Conservation (phyloP, 1,140 invertebrate species). For the Caenorhabditis remanei region DNA sequence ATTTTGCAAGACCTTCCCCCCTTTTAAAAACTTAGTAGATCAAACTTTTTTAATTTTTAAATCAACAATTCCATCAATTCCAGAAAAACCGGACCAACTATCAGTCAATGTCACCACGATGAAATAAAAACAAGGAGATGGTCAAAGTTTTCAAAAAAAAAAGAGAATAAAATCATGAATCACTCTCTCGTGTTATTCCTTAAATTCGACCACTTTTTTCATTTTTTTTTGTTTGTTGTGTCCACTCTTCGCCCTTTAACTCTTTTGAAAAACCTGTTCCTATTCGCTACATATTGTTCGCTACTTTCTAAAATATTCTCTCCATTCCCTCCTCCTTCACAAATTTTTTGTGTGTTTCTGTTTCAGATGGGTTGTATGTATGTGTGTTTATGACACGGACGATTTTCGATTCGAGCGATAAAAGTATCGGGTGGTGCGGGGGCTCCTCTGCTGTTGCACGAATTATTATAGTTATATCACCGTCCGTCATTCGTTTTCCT, state of each 20-base stretch:
- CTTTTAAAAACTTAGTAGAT: too few relatives aligned
- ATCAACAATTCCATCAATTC: not conserved
- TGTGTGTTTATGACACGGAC: slow-evolving; percentile 15
- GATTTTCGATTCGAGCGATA: slow-evolving; percentile 33
- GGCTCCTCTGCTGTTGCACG: slow-evolving; percentile 20
- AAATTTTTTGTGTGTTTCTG: not conserved
- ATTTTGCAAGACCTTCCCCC: too few relatives aligned
- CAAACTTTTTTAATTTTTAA: too few relatives aligned
- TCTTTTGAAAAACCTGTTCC: slow-evolving; percentile 19
- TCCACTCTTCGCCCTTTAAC: slow-evolving; percentile 17
- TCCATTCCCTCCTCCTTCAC: too few relatives aligned
- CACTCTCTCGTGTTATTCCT: slow-evolving; percentile 10
- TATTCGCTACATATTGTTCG: not conserved
- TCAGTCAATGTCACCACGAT: not conserved
- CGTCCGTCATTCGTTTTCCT: slow-evolving; percentile 2
- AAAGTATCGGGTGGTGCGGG: slow-evolving; percentile 7
- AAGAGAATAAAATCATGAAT: not conserved
- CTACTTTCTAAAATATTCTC: not conserved
- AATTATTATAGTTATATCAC: slow-evolving; percentile 34
- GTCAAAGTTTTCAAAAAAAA: not conserved
- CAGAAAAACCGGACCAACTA: slow-evolving; percentile 20
- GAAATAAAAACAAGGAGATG: not conserved
- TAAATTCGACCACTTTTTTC: slow-evolving; percentile 5
- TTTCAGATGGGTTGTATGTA: not conserved
- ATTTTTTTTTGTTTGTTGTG: slow-evolving; percentile 25